Percentiles rank a stretch among this genome's conserved stretches.
phyloP scores from a whole-genome alignment of 2,888 invertebrate species.

The Minunthozetes semirufus region DNA sequence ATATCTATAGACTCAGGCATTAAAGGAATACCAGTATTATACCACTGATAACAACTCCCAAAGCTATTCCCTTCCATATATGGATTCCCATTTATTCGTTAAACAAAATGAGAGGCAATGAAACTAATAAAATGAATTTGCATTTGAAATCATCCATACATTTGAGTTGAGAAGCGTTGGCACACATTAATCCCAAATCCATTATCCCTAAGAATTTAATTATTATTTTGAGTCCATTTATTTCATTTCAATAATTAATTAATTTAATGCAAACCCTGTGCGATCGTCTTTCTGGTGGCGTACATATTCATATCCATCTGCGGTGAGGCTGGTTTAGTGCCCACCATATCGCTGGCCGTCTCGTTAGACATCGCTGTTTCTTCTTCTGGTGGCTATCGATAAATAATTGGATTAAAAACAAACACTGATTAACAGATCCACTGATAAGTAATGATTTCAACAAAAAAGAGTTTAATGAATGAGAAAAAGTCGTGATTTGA shows the following conservation, averaged over 20 bases:
- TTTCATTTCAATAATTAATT: neutral
- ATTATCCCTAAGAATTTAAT: conserved; percentile 39
- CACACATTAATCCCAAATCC: conserved; percentile 43
- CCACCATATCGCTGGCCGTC: conserved; percentile 16
- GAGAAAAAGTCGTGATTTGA: neutral
- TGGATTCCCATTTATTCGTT: too few relatives aligned
- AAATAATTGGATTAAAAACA: neutral
- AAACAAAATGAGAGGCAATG: neutral
- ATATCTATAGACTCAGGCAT: too few relatives aligned
- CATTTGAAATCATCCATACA: conserved; percentile 25
- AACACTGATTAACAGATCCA: neutral
- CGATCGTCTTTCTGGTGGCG: conserved; percentile 43
- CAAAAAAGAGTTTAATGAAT: neutral
- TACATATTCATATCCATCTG: conserved; percentile 43
- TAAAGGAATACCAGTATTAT: too few relatives aligned
- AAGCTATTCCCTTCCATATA: too few relatives aligned
- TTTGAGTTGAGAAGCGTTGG: conserved; percentile 44
- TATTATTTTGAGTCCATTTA: too few relatives aligned
- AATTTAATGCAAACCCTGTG: conserved; percentile 40
- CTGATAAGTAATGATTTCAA: neutral
- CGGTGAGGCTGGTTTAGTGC: neutral
- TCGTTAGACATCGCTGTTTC: conserved; percentile 28
- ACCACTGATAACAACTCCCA: too few relatives aligned
- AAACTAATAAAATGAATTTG: neutral
- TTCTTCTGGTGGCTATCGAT: conserved; percentile 33